Percentiles rank a stretch among this genome's conserved stretches.
Evolutionary conservation across 2,888 invertebrate genomes (phyloP).

Genomic region (Endomychus coccineus): DNA sequence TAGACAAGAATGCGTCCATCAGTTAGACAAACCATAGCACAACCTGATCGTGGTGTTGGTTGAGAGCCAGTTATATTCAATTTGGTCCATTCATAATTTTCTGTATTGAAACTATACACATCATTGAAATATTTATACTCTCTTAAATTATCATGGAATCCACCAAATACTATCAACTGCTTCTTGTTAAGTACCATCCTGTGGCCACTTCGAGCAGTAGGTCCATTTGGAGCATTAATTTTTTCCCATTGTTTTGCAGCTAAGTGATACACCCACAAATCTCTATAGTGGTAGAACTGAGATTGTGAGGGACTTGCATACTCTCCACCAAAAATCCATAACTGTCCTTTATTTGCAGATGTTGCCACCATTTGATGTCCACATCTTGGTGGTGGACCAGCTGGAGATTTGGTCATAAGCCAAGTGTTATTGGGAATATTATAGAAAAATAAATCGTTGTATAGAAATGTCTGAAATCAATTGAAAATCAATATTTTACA

Average conservation of each 20-base stretch:
- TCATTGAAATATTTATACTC: constrained; percentile 88
- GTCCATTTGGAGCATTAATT: constrained; percentile 63
- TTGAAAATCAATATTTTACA: neutral
- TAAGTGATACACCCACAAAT: constrained; percentile 81
- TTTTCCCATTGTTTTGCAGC: constrained; percentile 70
- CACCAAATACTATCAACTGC: constrained; percentile 79
- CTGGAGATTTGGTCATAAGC: constrained; percentile 71
- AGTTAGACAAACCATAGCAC: constrained; percentile 58
- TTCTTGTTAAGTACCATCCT: constrained; percentile 78
- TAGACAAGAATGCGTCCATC: constrained; percentile 63
- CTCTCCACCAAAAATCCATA: constrained; percentile 86
- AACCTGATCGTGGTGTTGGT: constrained; percentile 76
- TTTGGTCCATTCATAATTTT: constrained; percentile 70
- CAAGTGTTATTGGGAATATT: constrained; percentile 73
- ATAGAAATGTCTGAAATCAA: constrained; percentile 65
- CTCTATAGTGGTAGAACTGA: constrained; percentile 89
- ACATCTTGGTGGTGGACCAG: constrained; percentile 82
- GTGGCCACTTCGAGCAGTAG: constrained; percentile 81
- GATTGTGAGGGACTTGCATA: constrained; percentile 83
- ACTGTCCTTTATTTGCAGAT: constrained; percentile 64
- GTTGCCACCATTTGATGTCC: constrained; percentile 80
- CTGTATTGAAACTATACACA: constrained; percentile 70
- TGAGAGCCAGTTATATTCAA: constrained; percentile 57
- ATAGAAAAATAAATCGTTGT: constrained; percentile 79
- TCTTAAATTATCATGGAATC: constrained; percentile 82